These are phyloP conservation scores for Mola mola DNA, from an alignment of 2,113 vertebrate genomes.

Conservation along the genomic window DNA sequence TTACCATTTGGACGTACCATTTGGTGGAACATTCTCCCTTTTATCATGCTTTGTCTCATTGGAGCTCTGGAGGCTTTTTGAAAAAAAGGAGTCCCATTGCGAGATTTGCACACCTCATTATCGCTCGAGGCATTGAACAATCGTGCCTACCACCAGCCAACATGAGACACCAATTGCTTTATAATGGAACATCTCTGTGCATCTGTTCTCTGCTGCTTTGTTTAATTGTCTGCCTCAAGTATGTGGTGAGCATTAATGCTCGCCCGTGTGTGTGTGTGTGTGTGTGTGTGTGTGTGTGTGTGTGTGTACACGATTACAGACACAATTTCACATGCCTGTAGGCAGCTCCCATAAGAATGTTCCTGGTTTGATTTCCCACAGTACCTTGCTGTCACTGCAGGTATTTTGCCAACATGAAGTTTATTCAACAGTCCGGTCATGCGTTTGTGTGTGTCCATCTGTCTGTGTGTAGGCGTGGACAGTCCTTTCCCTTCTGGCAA, in stretches of 20 bases:
- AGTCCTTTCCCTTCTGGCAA: conserved; percentile 32
- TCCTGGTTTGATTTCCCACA: conserved; percentile 51
- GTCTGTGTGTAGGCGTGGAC: not conserved
- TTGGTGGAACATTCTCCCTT: not conserved
- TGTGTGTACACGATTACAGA: too few species aligned
- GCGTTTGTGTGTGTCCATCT: not conserved
- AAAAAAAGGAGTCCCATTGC: conserved; percentile 9
- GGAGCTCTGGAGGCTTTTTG: conserved; percentile 19
- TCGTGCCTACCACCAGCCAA: not conserved
- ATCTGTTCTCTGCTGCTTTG: conserved; percentile 41
- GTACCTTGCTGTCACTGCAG: conserved; percentile 28
- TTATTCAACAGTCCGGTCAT: conserved; percentile 18
- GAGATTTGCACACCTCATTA: conserved; percentile 44
- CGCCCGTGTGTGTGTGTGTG: too few species aligned
- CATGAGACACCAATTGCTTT: conserved; percentile 53
- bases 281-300: too few species aligned
- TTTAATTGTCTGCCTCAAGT: conserved; percentile 55
- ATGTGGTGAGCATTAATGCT: conserved; percentile 27
- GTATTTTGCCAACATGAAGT: conserved; percentile 47
- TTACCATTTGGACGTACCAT: too few species aligned
- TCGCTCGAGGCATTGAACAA: conserved; percentile 6
- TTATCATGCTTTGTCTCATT: not conserved
- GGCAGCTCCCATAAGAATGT: conserved; percentile 25
- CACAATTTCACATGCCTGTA: too few species aligned
- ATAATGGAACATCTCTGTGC: conserved; percentile 44